A percentile compares a stretch with the other conserved stretches of the same genome.
Conservation (phyloP, 2,113 vertebrate species). For the Spea bombifrons region DNA sequence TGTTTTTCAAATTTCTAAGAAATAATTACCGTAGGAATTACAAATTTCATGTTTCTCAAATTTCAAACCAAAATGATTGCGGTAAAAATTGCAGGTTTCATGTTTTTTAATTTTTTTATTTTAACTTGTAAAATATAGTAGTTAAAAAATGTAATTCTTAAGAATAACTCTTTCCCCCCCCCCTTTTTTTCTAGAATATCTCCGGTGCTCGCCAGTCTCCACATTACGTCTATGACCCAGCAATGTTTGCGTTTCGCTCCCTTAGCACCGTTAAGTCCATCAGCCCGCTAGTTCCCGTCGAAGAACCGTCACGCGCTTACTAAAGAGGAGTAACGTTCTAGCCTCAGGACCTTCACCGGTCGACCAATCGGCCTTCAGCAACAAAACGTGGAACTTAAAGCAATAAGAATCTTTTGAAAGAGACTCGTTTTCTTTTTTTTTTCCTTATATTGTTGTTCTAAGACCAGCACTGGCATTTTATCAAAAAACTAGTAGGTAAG, state of each 20-base stretch:
- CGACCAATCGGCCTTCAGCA: slow-evolving; percentile 27
- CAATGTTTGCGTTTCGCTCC: slow-evolving; percentile 84
- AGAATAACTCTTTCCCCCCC: slow-evolving; percentile 9
- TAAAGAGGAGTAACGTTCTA: slow-evolving; percentile 55
- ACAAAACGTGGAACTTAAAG: slow-evolving; percentile 20
- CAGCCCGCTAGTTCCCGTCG: slow-evolving; percentile 74
- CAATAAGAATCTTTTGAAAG: slow-evolving; percentile 24
- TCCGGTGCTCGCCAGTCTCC: slow-evolving; percentile 65
- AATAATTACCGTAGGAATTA: no score
- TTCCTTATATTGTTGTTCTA: not conserved
- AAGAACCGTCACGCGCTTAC: slow-evolving; percentile 81
- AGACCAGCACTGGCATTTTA: slow-evolving; percentile 7
- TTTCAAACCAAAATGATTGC: no score
- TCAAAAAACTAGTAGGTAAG: not conserved
- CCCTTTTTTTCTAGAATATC: slow-evolving; percentile 67
- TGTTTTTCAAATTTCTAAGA: no score
- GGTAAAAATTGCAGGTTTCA: not conserved
- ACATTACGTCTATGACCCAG: slow-evolving; percentile 80
- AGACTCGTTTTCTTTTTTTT: not conserved
- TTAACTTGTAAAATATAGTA: not conserved
- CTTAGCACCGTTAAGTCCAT: slow-evolving; percentile 80
- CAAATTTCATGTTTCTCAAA: no score
- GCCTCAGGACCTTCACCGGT: slow-evolving; percentile 57
- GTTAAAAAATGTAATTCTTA: not conserved
- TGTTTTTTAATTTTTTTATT: not conserved